Evolutionary conservation across 1,140 invertebrate species (phyloP), one percentile per base, ranked within the genome.

Genomic region (Danaus plexippus): DNA sequence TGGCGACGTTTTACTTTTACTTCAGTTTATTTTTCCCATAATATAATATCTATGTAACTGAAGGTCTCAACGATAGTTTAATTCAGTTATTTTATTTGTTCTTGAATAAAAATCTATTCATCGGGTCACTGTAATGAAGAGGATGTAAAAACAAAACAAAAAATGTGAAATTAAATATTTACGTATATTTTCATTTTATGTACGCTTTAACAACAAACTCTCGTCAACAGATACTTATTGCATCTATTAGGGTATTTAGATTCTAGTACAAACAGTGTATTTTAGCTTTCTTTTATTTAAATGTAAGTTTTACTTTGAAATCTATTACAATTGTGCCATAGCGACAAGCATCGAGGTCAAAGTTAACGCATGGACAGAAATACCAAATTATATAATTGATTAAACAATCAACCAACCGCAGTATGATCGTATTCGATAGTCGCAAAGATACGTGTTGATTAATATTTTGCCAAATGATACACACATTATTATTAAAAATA

Each of bases 181-280:
- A 86, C 80, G 80, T 86, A 86, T 85, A 85, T 81, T 80, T 75
- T 76, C 69, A 66, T 68, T 66, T 80, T 78, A 82, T 78, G 76
- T 69, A 63, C 69, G 73, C 80, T 75, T 69, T 80, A 84, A 84
- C 73, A 86, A 86, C 73, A 84, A 81, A 77, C 80, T 51, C 72
- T 73, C 75, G 67, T 80, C 67, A 82, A 84, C 79, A 82, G 69
- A 72, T 76, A 76, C 66, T 69, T 57, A 61, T 74, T 77, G 72
- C 67, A 69, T 70, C 71, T 71, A 71, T 65, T 70, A 74, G 66
- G 71, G 65, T 68, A 69, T 67, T 66, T 71, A 61, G 55, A 71
- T 72, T 69, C 57, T 73, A 70, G 65, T 70, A 65, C 64, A 69
- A 57, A 60, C 63, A 67, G 65, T 66, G 48, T 52, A 56, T 40